Evolutionary conservation across 2,113 vertebrate species (phyloP).

Genomic region (Microtus oregoni): DNA sequence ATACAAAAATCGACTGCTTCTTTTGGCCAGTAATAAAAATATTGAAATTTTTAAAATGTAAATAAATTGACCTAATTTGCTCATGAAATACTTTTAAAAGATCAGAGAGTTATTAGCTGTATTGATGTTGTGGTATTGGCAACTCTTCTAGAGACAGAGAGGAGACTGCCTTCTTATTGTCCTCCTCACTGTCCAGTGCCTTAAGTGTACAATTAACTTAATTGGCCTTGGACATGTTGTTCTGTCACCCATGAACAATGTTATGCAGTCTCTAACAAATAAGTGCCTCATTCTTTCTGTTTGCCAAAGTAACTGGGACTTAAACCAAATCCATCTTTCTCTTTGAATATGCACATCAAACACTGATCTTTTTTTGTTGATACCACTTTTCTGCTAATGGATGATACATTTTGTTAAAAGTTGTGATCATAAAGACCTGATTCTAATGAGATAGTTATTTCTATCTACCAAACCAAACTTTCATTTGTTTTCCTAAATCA

Average conservation of each 20-base stretch:
- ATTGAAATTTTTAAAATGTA: slow-evolving; percentile 23
- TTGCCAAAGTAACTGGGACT: slow-evolving; percentile 45
- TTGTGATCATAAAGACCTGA: slow-evolving; percentile 27
- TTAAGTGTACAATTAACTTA: slow-evolving; percentile 19
- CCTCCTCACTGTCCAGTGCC: not conserved
- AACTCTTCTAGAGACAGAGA: slow-evolving; percentile 62
- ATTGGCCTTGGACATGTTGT: slow-evolving; percentile 58
- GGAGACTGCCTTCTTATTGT: slow-evolving; percentile 41
- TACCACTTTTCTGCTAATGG: slow-evolving; percentile 5
- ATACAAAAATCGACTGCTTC: slow-evolving; percentile 16
- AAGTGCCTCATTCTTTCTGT: slow-evolving; percentile 49
- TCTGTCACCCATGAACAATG: slow-evolving; percentile 44
- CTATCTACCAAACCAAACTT: slow-evolving; percentile 16
- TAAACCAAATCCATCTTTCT: slow-evolving; percentile 35
- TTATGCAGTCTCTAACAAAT: slow-evolving; percentile 29
- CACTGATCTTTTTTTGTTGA: slow-evolving; percentile 8
- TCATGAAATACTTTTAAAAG: slow-evolving; percentile 69
- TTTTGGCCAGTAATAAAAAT: not conserved
- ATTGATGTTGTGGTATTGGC: slow-evolving; percentile 51
- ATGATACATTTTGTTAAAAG: slow-evolving; percentile 27
- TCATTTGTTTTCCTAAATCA: slow-evolving; percentile 1
- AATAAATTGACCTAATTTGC: slow-evolving; percentile 59
- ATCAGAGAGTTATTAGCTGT: slow-evolving; percentile 57
- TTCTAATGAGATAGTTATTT: slow-evolving; percentile 44
- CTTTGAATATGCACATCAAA: slow-evolving; percentile 19